phyloP scores from a whole-genome alignment of 2,888 invertebrate species.

The Tetragonula carbonaria region DNA sequence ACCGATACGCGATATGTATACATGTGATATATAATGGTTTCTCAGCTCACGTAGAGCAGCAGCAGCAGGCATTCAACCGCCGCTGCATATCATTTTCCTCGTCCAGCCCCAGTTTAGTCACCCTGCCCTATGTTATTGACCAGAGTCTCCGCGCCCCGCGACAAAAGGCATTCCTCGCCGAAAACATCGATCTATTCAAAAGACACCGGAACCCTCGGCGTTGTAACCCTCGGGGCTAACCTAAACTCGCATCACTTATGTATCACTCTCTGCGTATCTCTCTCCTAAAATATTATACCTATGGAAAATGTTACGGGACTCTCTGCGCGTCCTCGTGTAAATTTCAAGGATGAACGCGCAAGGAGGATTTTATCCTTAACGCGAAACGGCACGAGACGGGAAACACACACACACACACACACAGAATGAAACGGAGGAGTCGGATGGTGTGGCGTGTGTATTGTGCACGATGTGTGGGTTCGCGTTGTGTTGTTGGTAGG shows the following conservation, averaged over 20 bases:
- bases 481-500: constrained; percentile 76
- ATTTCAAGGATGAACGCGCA: background rate
- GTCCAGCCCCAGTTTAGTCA: constrained; percentile 23
- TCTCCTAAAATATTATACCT: background rate
- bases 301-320: background rate
- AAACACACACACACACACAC: constrained; percentile 11
- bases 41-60: background rate
- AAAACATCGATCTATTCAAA: constrained; percentile 3
- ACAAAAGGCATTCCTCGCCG: constrained; percentile 25
- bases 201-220: background rate
- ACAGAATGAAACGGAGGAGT: constrained; percentile 39
- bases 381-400: constrained; percentile 19
- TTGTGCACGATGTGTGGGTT: constrained; percentile 71
- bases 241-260: background rate
- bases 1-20: background rate
- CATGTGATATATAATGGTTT: background rate
- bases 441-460: constrained; percentile 51
- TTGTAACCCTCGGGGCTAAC: background rate
- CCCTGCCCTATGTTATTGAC: constrained; percentile 32
- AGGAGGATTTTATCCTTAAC: background rate
- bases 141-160: background rate
- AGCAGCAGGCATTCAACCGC: background rate
- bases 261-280: background rate
- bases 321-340: background rate
- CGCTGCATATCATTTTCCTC: constrained; percentile 1